phyloP scores from a whole-genome alignment of 2,888 invertebrate species.

The Nephrotoma appendiculata region DNA sequence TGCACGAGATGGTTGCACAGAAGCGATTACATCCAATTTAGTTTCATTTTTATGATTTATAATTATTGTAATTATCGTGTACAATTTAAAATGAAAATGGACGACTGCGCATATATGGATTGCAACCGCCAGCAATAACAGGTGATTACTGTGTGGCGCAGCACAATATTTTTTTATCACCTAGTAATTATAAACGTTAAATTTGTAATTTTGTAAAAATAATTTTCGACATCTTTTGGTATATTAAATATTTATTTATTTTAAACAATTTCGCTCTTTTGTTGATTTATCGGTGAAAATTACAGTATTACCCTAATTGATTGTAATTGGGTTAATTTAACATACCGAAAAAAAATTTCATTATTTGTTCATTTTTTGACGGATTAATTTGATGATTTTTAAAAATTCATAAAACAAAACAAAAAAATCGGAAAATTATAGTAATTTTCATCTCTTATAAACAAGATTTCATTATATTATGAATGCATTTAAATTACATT shows the following conservation, averaged over 20 bases:
- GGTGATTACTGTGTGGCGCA: neutral
- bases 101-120: neutral
- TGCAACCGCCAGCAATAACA: neutral
- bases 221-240: neutral
- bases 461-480: neutral
- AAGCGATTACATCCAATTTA: neutral
- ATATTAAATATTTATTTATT: neutral
- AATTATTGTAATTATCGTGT: neutral
- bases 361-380: neutral
- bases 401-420: neutral
- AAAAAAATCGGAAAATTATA: neutral
- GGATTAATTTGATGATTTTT: neutral
- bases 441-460: neutral
- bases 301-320: neutral
- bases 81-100: neutral
- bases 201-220: neutral
- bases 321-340: neutral
- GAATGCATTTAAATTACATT: neutral
- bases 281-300: neutral
- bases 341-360: neutral
- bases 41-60: neutral
- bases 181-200: neutral
- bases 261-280: neutral
- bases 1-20: neutral
- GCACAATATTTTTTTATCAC: neutral